Evolutionary conservation across 2,113 vertebrate genomes (phyloP).

Genomic region (Notarius quadriscutis): DNA sequence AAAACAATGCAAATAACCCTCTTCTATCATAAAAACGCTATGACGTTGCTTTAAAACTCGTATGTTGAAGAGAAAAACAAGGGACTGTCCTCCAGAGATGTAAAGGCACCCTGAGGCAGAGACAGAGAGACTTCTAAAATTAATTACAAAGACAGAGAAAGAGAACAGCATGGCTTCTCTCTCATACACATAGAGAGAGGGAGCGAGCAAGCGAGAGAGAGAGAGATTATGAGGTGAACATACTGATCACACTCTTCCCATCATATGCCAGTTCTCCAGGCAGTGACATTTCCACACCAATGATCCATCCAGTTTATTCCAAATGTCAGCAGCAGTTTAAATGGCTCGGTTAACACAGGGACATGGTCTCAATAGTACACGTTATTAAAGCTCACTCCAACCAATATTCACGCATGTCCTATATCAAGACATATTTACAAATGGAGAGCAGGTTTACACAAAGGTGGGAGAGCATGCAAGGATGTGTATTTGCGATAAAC

Average conservation of each 20-base stretch:
- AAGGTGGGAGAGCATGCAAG: not conserved
- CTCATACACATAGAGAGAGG: not conserved
- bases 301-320: slow-evolving; percentile 45
- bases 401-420: slow-evolving; percentile 19
- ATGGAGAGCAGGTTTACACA: not conserved
- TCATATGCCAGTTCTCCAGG: slow-evolving; percentile 41
- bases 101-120: slow-evolving; percentile 17
- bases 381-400: slow-evolving; percentile 29
- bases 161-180: slow-evolving; percentile 21
- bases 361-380: slow-evolving; percentile 25
- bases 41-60: not conserved
- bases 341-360: slow-evolving; percentile 46
- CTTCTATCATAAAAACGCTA: not conserved
- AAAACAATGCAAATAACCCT: not conserved
- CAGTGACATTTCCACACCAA: slow-evolving; percentile 49
- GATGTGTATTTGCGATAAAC: not conserved
- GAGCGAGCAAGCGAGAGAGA: not conserved
- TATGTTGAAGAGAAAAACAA: slow-evolving; percentile 4
- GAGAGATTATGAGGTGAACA: slow-evolving; percentile 21
- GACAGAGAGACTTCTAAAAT: slow-evolving; percentile 7
- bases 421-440: not conserved
- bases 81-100: not conserved
- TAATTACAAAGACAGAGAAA: slow-evolving; percentile 25
- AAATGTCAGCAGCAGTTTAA: slow-evolving; percentile 54
- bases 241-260: slow-evolving; percentile 41